Percentiles rank a stretch among this genome's conserved stretches.
Conservation (phyloP, 37 sponge, comb jelly and placozoan species). For the Ianthella basta region DNA sequence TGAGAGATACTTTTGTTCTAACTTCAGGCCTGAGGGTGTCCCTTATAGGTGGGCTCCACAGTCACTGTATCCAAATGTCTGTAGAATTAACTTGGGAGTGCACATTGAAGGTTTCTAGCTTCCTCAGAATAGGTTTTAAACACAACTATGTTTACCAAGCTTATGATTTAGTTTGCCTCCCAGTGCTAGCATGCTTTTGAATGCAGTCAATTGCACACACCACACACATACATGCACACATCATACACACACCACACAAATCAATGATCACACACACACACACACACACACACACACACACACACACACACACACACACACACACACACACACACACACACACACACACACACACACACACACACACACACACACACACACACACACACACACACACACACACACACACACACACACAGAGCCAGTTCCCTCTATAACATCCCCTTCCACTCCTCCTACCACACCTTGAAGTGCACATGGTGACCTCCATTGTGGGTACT, state of each 20-base stretch:
- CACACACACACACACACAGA: slow-evolving; percentile 8
- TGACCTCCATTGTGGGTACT: background rate
- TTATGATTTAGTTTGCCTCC: too few species aligned
- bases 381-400: slow-evolving; percentile 18
- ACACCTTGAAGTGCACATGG: background rate
- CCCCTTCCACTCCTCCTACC: background rate
- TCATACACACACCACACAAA: slow-evolving; percentile 27
- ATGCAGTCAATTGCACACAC: background rate
- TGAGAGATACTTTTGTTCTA: too few species aligned
- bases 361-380: slow-evolving; percentile 45
- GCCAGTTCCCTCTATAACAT: background rate
- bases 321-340: slow-evolving; percentile 32
- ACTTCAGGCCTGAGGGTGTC: too few species aligned
- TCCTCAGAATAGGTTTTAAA: too few species aligned
- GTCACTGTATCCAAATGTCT: too few species aligned
- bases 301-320: slow-evolving; percentile 35
- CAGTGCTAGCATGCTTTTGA: too few species aligned
- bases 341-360: slow-evolving; percentile 28
- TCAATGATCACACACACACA: slow-evolving; percentile 20
- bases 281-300: slow-evolving; percentile 41
- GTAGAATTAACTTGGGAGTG: too few species aligned
- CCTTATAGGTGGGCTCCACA: too few species aligned
- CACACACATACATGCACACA: background rate
- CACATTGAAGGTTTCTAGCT: too few species aligned
- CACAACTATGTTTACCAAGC: too few species aligned